A percentile compares a stretch with the other conserved stretches of the same genome.
Conservation (phyloP, 2,888 invertebrate species). For the Morinoia aosen region DNA sequence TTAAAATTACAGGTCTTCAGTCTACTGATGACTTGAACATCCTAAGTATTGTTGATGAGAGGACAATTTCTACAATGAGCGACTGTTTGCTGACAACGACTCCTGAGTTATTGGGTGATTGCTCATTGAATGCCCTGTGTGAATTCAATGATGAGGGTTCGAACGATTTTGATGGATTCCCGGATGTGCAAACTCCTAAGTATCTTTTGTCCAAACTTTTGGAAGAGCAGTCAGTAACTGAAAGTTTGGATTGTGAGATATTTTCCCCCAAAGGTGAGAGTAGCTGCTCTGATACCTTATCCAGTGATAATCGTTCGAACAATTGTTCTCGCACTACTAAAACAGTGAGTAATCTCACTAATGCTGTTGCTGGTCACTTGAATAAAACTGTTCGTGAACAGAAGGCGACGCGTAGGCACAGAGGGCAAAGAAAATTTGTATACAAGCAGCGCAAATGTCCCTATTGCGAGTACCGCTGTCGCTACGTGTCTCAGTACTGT, state of each 20-base stretch:
- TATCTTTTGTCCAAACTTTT: no score
- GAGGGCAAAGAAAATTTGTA: not conserved
- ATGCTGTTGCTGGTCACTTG: not conserved
- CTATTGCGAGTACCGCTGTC: slow-evolving; percentile 5
- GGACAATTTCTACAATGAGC: not conserved
- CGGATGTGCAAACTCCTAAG: not conserved
- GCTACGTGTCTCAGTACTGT: slow-evolving; percentile 33
- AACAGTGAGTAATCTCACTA: not conserved
- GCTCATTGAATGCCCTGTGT: not conserved
- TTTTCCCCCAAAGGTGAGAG: not conserved
- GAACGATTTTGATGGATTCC: not conserved
- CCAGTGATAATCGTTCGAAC: not conserved
- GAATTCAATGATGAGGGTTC: not conserved
- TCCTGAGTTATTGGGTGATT: not conserved
- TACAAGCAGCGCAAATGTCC: slow-evolving; percentile 28
- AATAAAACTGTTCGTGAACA: not conserved
- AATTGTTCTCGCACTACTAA: not conserved
- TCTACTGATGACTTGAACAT: not conserved
- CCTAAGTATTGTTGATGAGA: not conserved
- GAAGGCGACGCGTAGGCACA: not conserved
- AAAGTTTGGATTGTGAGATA: not conserved
- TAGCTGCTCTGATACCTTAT: not conserved
- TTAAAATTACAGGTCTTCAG: not conserved
- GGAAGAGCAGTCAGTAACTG: not conserved
- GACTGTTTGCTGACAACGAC: not conserved